These are phyloP conservation scores for Darevskia nairensis DNA, from an alignment of 2,797 vertebrate genomes.

Conservation along the genomic window DNA sequence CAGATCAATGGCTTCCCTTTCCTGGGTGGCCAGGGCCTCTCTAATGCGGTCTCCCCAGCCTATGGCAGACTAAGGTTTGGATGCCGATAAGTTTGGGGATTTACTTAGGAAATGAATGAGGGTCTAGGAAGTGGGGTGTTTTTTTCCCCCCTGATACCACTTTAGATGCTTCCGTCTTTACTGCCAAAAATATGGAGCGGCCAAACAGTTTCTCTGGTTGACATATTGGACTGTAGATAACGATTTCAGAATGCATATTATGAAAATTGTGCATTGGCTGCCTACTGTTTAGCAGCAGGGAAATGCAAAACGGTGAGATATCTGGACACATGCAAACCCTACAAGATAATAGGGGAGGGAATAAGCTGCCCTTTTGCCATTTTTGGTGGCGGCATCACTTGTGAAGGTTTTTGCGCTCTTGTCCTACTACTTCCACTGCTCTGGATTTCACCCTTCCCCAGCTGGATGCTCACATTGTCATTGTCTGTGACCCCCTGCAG, in stretches of 20 bases:
- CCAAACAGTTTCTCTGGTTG: no score
- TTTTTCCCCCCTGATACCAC: no score
- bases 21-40: no score
- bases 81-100: no score
- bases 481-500: conserved; percentile 48
- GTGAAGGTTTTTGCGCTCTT: neutral
- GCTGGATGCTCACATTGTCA: accelerated
- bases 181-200: no score
- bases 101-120: no score
- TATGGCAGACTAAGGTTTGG: no score
- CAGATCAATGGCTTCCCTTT: no score
- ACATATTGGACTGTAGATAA: no score
- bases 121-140: no score
- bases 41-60: no score
- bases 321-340: neutral
- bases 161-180: no score
- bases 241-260: neutral
- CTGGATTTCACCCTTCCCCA: neutral
- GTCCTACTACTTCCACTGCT: neutral
- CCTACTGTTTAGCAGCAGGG: neutral
- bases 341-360: neutral
- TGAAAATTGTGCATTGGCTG: neutral
- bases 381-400: neutral
- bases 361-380: neutral
- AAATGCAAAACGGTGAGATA: neutral